A percentile compares a stretch with the other conserved stretches of the same genome.
Evolutionary conservation across 2,797 vertebrate genomes (phyloP).

Genomic region (Pseudotriccus pelzelni): DNA sequence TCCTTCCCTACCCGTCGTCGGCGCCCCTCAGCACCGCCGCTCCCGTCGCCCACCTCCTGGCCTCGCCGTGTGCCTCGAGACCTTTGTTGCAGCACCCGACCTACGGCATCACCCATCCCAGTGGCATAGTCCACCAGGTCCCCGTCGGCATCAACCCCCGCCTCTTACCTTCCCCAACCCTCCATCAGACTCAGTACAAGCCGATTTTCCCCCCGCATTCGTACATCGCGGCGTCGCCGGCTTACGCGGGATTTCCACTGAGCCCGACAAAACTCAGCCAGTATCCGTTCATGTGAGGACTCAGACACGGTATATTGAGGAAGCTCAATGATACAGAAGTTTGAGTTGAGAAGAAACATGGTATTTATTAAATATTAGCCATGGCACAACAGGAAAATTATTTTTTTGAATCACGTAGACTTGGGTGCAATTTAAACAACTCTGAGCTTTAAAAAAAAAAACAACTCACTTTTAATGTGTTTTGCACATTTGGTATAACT

Average conservation of each 20-base stretch:
- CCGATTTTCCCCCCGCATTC: conserved; percentile 93
- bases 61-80: conserved; percentile 90
- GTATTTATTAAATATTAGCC: conserved; percentile 90
- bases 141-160: conserved; percentile 94
- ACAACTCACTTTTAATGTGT: conserved; percentile 98
- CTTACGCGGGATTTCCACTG: conserved; percentile 92
- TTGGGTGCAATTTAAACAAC: conserved; percentile 96
- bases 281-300: conserved; percentile 94
- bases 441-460: conserved; percentile 91
- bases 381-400: conserved; percentile 95
- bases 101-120: conserved; percentile 87
- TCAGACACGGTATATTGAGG: conserved; percentile 54
- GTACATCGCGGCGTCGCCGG: conserved; percentile 91
- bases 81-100: conserved; percentile 87
- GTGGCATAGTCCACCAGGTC: conserved; percentile 91
- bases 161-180: conserved; percentile 91
- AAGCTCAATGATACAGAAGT: conserved; percentile 64
- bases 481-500: conserved; percentile 99
- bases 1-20: conserved; percentile 87
- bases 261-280: conserved; percentile 98
- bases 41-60: conserved; percentile 92
- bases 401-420: conserved; percentile 95
- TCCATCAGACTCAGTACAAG: conserved; percentile 95
- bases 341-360: conserved; percentile 78
- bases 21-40: conserved; percentile 86